A percentile compares a stretch with the other conserved stretches of the same genome.
phyloP scores from a whole-genome alignment of 2,797 vertebrate genomes.

The Phoebastria nigripes region DNA sequence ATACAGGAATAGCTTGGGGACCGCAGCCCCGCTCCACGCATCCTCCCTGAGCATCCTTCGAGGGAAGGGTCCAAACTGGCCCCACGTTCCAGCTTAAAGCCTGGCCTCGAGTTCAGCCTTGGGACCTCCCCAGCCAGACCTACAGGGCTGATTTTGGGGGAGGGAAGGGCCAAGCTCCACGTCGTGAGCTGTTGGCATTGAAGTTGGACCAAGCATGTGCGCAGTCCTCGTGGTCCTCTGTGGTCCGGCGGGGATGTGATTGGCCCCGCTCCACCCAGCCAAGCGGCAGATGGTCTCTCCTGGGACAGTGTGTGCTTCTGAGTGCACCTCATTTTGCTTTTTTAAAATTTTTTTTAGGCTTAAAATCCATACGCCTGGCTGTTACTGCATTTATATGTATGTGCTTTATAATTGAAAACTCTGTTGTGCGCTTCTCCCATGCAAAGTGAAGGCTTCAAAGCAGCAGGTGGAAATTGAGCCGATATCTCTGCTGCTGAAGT shows the following conservation, averaged over 20 bases:
- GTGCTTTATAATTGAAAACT: slow-evolving; percentile 50
- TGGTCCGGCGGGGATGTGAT: accelerated
- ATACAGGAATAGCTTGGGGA: background rate
- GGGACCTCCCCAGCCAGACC: background rate
- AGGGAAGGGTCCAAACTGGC: background rate
- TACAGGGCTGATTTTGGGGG: background rate
- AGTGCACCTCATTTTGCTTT: background rate
- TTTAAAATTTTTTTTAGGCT: background rate
- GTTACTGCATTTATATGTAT: background rate
- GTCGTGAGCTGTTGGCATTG: background rate
- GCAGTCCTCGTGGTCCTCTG: accelerated
- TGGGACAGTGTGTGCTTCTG: accelerated
- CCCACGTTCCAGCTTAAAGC: background rate
- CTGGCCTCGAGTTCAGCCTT: background rate
- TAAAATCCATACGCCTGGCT: background rate
- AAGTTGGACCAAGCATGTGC: accelerated
- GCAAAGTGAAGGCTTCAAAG: background rate
- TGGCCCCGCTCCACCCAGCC: background rate
- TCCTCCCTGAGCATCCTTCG: accelerated
- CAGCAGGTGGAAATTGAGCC: slow-evolving; percentile 65
- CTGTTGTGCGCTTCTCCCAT: background rate
- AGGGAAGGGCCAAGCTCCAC: background rate
- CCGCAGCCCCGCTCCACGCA: accelerated
- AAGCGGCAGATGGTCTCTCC: background rate
- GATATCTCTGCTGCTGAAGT: background rate